These are phyloP conservation scores for Synanthedon formicaeformis DNA, from an alignment of 2,888 invertebrate genomes.

Conservation along the genomic window DNA sequence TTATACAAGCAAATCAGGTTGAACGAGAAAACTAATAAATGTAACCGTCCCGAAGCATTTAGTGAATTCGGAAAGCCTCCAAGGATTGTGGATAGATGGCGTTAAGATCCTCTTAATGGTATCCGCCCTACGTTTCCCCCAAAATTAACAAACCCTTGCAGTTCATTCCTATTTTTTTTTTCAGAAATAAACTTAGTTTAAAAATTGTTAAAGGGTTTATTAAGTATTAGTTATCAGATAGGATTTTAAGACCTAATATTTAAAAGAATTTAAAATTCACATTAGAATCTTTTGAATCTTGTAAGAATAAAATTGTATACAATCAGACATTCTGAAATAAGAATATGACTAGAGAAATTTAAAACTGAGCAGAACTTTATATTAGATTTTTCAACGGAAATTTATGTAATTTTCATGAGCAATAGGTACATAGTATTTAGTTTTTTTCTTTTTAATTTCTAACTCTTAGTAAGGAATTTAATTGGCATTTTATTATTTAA, in stretches of 20 bases:
- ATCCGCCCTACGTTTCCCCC: conserved; percentile 24
- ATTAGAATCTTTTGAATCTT: background rate
- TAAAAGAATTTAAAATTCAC: background rate
- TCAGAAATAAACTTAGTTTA: background rate
- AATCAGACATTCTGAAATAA: no score
- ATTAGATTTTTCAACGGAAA: no score
- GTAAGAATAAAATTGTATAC: background rate
- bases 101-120: conserved; percentile 53
- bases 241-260: background rate
- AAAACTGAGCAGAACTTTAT: no score
- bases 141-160: background rate
- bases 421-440: no score
- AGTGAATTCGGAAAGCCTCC: conserved; percentile 57
- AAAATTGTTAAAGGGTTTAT: background rate
- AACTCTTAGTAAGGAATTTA: no score
- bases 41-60: conserved; percentile 57
- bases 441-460: no score
- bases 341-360: no score
- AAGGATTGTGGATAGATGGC: conserved; percentile 66
- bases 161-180: background rate
- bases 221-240: no score
- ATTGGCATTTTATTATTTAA: no score
- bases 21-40: no score
- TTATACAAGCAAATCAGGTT: no score
- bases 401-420: no score